Percentiles rank a stretch among this genome's conserved stretches.
Conservation (phyloP, 2,113 vertebrate species). For the Scartelaos histophorus region DNA sequence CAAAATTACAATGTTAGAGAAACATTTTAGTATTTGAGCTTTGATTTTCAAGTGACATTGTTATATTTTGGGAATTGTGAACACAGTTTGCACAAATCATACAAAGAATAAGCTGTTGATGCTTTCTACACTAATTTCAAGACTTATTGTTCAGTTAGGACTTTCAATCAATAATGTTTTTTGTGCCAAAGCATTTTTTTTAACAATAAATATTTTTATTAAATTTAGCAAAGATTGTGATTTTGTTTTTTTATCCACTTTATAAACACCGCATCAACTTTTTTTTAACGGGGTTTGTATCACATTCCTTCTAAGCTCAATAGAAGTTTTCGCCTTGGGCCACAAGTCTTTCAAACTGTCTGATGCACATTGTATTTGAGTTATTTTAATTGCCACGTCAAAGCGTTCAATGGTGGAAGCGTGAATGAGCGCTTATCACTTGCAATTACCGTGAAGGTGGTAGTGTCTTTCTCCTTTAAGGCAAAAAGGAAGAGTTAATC, state of each 20-base stretch:
- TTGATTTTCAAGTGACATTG: too few relatives aligned
- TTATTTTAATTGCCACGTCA: conserved; percentile 20
- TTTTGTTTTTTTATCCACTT: too few relatives aligned
- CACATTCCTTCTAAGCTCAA: conserved; percentile 51
- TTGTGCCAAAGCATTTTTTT: too few relatives aligned
- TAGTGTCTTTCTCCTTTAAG: conserved; percentile 31
- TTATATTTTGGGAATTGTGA: background rate
- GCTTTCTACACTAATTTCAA: too few relatives aligned
- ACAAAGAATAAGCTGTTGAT: too few relatives aligned
- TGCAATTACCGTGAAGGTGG: conserved; percentile 22
- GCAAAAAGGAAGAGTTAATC: conserved; percentile 51
- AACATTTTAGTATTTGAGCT: too few relatives aligned
- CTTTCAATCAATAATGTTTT: too few relatives aligned
- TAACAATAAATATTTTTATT: too few relatives aligned
- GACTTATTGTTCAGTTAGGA: too few relatives aligned
- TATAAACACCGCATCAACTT: background rate
- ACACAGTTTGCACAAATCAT: background rate
- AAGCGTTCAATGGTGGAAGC: conserved; percentile 21
- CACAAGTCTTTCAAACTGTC: conserved; percentile 9
- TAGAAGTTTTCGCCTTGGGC: conserved; percentile 27
- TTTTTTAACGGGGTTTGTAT: background rate
- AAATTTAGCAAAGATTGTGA: too few relatives aligned
- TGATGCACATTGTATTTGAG: conserved; percentile 13
- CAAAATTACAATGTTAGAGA: background rate
- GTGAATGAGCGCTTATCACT: conserved; percentile 15